phyloP scores from a whole-genome alignment of 2,113 vertebrate genomes.

The Poeciliopsis occidentalis region DNA sequence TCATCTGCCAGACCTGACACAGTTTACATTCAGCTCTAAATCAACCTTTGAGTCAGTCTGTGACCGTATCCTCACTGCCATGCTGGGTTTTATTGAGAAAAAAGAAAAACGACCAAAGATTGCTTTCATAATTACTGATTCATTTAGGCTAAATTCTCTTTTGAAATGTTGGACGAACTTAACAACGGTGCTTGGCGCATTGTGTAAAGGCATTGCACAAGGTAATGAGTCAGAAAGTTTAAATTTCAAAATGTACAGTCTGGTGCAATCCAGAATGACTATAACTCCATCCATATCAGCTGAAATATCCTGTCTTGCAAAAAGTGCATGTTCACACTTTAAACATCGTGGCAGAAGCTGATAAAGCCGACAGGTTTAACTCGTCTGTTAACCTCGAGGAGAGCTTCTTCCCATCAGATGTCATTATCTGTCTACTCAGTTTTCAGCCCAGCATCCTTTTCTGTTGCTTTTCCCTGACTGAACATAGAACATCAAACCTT shows the following conservation, averaged over 20 bases:
- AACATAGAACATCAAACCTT: constrained; percentile 47
- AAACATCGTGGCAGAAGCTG: constrained; percentile 19
- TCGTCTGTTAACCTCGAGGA: neutral
- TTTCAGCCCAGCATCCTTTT: constrained; percentile 30
- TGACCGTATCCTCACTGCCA: no score
- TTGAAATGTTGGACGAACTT: no score
- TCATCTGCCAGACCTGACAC: no score
- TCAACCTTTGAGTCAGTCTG: no score
- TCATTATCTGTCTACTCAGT: constrained; percentile 31
- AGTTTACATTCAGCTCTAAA: no score
- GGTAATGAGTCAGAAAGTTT: neutral
- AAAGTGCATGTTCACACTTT: constrained; percentile 1
- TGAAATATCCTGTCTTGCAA: constrained; percentile 42
- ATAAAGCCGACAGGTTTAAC: neutral
- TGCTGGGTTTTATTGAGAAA: no score
- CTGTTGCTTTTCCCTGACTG: constrained; percentile 27
- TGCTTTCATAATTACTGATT: no score
- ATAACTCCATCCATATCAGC: constrained; percentile 1
- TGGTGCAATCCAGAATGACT: constrained; percentile 43
- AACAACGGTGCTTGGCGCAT: neutral
- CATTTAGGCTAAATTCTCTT: no score
- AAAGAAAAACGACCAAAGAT: no score
- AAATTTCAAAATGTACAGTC: constrained; percentile 40
- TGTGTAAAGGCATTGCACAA: constrained; percentile 23
- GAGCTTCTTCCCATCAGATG: constrained; percentile 6